These are phyloP conservation scores for Squalus acanthias DNA, from an alignment of 2,797 vertebrate species.

Conservation along the genomic window DNA sequence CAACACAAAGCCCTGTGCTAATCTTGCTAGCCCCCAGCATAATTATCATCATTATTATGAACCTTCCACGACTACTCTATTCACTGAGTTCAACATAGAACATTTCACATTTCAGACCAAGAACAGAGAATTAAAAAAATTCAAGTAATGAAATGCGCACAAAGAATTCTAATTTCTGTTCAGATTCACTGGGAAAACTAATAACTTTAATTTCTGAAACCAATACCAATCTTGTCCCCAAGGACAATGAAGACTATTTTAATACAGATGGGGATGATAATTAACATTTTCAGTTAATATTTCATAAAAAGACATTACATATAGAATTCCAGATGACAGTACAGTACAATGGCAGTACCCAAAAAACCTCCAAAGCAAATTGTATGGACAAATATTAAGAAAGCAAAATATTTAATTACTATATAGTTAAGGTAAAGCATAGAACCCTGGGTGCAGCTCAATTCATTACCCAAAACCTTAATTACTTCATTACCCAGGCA, in stretches of 20 bases:
- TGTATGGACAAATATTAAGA: constrained; percentile 46
- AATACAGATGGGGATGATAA: constrained; percentile 47
- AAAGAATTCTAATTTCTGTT: constrained; percentile 25
- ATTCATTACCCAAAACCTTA: constrained; percentile 9
- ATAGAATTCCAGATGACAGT: constrained; percentile 41
- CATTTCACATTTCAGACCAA: constrained; percentile 32
- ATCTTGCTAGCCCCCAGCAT: not conserved
- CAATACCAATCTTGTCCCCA: constrained; percentile 39
- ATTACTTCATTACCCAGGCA: not conserved
- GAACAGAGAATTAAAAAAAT: not conserved
- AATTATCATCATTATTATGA: constrained; percentile 30
- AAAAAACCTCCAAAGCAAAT: constrained; percentile 44
- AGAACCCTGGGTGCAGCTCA: constrained; percentile 39
- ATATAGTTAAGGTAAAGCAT: constrained; percentile 1
- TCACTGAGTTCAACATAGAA: constrained; percentile 23
- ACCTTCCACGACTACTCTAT: constrained; percentile 4
- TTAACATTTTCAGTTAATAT: constrained; percentile 52
- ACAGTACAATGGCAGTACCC: constrained; percentile 46
- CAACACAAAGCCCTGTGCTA: constrained; percentile 17
- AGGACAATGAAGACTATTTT: constrained; percentile 38
- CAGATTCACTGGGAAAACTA: constrained; percentile 46
- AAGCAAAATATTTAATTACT: constrained; percentile 47
- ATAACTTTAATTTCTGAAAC: constrained; percentile 47
- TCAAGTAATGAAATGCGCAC: not conserved
- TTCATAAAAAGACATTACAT: constrained; percentile 50